These are phyloP conservation scores for Clarias pachynema DNA, from an alignment of 2,797 vertebrate species.

Conservation along the genomic window DNA sequence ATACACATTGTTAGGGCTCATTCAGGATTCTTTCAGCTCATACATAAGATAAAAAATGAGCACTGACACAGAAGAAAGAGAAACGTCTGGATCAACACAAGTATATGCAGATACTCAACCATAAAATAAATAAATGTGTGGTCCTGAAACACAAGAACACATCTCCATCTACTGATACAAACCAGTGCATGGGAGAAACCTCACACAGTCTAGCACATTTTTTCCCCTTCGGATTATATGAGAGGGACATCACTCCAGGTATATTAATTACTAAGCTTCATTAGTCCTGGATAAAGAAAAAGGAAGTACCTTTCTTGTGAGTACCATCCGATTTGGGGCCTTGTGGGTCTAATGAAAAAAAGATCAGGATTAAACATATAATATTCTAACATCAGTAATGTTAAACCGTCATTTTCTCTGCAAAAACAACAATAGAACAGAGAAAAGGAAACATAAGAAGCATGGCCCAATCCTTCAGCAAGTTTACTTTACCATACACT, in stretches of 20 bases:
- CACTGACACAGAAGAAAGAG: not conserved
- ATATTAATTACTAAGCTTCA: conserved; percentile 51
- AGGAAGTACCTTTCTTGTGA: conserved; percentile 85
- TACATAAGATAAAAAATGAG: conserved; percentile 7
- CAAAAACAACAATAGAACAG: conserved; percentile 75
- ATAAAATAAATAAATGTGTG: conserved; percentile 9
- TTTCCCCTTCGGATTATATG: conserved; percentile 11
- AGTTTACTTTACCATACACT: conserved; percentile 75
- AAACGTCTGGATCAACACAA: conserved; percentile 12
- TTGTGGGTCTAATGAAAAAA: conserved; percentile 85
- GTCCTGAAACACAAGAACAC: conserved; percentile 29
- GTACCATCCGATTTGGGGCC: conserved; percentile 84
- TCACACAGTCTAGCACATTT: conserved; percentile 13
- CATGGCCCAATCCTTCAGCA: conserved; percentile 71
- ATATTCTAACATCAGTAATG: conserved; percentile 75
- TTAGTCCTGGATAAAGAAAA: conserved; percentile 65
- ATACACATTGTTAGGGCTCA: not conserved
- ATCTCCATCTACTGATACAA: conserved; percentile 23
- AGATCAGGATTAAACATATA: conserved; percentile 85
- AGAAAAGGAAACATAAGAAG: conserved; percentile 71
- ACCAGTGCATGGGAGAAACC: conserved; percentile 24
- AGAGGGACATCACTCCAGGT: conserved; percentile 37
- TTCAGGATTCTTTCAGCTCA: conserved; percentile 10
- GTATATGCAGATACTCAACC: not conserved
- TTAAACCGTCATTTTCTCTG: conserved; percentile 72